A percentile compares a stretch with the other conserved stretches of the same genome.
These are phyloP conservation scores for Papilio machaon DNA, from an alignment of 1,140 invertebrate genomes.

Conservation along the genomic window DNA sequence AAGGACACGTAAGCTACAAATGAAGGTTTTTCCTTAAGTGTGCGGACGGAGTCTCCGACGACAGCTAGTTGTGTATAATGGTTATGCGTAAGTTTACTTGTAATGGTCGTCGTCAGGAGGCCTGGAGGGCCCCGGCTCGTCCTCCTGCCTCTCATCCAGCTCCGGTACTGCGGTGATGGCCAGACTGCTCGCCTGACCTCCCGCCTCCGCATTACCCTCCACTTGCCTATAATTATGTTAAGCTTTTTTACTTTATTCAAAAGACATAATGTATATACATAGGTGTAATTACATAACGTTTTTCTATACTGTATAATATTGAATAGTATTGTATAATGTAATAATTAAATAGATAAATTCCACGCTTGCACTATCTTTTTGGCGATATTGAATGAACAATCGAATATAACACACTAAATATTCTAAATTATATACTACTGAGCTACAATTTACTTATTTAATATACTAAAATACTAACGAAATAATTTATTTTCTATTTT, in stretches of 20 bases:
- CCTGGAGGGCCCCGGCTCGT: slow-evolving; percentile 63
- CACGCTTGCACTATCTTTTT: neutral
- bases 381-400: neutral
- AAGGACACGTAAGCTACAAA: too few species aligned
- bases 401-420: neutral
- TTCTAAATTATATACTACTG: neutral
- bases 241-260: neutral
- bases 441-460: neutral
- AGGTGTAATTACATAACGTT: neutral
- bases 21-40: too few species aligned
- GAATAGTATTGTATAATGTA: neutral
- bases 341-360: neutral
- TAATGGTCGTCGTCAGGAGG: slow-evolving; percentile 67
- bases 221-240: neutral
- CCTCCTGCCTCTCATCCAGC: slow-evolving; percentile 28
- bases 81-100: slow-evolving; percentile 52
- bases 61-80: neutral
- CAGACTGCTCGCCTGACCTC: neutral
- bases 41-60: too few species aligned
- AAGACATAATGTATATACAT: too few species aligned
- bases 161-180: slow-evolving; percentile 12
- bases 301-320: neutral
- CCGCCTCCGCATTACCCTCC: slow-evolving; percentile 37
- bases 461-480: neutral
- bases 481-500: neutral